Evolutionary conservation across 1,140 invertebrate genomes (phyloP).

Genomic region (Drosophila mauritiana): DNA sequence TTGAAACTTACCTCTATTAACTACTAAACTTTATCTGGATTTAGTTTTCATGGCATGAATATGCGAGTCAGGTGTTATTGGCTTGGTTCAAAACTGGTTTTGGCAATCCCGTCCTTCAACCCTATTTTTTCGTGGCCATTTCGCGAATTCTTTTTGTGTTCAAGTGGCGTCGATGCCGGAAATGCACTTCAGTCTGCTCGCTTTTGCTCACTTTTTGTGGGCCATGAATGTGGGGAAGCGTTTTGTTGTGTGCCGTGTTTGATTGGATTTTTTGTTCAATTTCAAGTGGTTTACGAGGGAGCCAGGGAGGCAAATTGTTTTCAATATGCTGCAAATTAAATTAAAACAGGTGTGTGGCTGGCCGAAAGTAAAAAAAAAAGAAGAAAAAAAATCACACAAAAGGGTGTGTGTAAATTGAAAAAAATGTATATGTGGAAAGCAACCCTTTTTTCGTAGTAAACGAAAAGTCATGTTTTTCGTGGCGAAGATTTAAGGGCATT

Average conservation of each 20-base stretch:
- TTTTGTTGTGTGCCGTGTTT: conserved; percentile 57
- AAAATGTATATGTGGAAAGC: conserved; percentile 23
- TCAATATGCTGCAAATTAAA: conserved; percentile 73
- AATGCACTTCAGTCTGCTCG: conserved; percentile 28
- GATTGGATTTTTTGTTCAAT: conserved; percentile 52
- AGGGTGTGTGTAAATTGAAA: conserved; percentile 30
- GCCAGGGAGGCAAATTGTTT: conserved; percentile 20
- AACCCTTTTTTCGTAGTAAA: conserved; percentile 12
- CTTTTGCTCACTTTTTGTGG: conserved; percentile 8
- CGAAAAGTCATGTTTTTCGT: conserved; percentile 30
- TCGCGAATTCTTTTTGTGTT: conserved; percentile 54
- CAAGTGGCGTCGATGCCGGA: conserved; percentile 39
- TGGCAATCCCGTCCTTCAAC: background rate
- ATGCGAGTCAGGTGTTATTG: background rate
- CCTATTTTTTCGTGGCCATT: conserved; percentile 22
- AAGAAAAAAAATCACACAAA: background rate
- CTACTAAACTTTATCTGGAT: too few relatives aligned
- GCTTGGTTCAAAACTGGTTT: background rate
- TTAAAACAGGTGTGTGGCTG: conserved; percentile 55
- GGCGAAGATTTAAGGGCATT: conserved; percentile 32
- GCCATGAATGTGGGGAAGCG: conserved; percentile 25
- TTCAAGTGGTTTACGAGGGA: conserved; percentile 25
- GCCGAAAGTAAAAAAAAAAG: conserved; percentile 22
- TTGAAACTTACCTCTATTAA: background rate
- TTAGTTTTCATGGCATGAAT: background rate